phyloP scores from a whole-genome alignment of 2,797 vertebrate species.

The Sebastes itinus region DNA sequence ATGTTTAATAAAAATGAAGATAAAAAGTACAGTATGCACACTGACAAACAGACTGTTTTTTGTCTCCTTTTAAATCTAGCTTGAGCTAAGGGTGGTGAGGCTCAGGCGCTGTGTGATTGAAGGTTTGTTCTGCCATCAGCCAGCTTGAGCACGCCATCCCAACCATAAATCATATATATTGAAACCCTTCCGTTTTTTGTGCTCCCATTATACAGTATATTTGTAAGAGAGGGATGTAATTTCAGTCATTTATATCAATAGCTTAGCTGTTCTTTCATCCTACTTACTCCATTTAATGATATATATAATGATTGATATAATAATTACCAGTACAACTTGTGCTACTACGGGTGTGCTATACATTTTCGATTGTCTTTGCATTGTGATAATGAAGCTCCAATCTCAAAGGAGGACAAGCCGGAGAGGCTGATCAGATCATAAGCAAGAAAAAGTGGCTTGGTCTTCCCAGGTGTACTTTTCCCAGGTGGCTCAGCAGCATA shows the following conservation, averaged over 20 bases:
- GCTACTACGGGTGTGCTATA: not conserved
- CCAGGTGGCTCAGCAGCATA: not conserved
- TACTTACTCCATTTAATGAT: not conserved
- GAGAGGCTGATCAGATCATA: not conserved
- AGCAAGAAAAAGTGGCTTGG: not conserved
- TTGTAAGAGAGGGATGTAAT: not conserved
- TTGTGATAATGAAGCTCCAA: not conserved
- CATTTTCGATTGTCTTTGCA: not conserved
- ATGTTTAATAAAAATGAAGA: not conserved
- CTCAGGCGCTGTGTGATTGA: not conserved
- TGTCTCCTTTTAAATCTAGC: not conserved
- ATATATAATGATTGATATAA: not conserved
- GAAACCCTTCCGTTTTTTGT: not conserved
- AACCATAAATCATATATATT: not conserved
- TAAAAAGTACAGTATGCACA: not conserved
- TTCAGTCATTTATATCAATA: not conserved
- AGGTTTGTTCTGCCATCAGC: not conserved
- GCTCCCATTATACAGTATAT: not conserved
- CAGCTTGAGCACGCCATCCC: not conserved
- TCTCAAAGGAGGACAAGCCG: not conserved
- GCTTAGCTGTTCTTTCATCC: not conserved
- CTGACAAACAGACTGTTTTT: not conserved
- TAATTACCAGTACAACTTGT: not conserved
- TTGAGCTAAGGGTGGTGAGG: not conserved
- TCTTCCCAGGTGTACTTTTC: not conserved